A percentile compares a stretch with the other conserved stretches of the same genome.
phyloP scores from a whole-genome alignment of 2,888 invertebrate genomes.

The Rhagonycha fulva region DNA sequence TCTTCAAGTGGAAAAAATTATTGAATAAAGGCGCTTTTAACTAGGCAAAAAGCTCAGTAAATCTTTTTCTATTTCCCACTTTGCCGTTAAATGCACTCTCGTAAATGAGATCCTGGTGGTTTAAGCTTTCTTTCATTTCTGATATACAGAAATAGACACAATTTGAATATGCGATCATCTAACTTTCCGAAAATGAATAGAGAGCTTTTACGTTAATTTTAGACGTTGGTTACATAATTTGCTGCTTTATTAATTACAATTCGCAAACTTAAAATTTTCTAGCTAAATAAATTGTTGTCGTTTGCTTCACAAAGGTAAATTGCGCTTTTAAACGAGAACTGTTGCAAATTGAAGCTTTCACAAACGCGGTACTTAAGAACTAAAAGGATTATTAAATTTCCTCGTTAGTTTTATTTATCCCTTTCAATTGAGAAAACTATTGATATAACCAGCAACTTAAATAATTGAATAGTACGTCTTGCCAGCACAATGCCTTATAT shows the following conservation, averaged over 20 bases:
- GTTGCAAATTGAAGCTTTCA: background rate
- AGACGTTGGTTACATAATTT: background rate
- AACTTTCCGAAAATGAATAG: background rate
- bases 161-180: background rate
- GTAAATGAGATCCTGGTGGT: constrained; percentile 1
- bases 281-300: background rate
- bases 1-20: background rate
- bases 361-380: background rate
- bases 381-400: background rate
- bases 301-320: background rate
- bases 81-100: background rate
- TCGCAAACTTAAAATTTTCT: background rate
- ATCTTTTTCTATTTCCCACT: background rate
- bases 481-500: background rate
- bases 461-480: background rate
- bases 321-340: background rate
- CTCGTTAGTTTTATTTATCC: background rate
- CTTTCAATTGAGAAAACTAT: background rate
- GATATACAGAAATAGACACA: constrained; percentile 1
- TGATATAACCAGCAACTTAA: background rate
- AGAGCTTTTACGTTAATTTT: background rate
- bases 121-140: constrained; percentile 1
- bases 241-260: background rate
- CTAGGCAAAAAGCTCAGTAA: background rate
- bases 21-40: background rate